phyloP scores from a whole-genome alignment of 2,797 vertebrate species.

The Propithecus deckenii region DNA sequence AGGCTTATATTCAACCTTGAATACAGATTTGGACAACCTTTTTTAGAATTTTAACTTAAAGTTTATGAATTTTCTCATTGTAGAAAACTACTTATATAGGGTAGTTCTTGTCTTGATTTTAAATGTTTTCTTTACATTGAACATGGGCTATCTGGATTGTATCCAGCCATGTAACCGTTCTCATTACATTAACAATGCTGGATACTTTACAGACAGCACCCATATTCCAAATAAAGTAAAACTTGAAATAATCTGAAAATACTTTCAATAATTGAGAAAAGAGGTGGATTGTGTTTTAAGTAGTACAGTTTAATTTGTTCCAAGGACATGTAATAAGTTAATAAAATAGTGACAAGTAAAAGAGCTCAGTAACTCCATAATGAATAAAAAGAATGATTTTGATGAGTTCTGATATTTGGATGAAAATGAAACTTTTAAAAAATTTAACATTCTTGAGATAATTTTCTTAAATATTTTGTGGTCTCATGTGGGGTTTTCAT shows the following conservation, averaged over 20 bases:
- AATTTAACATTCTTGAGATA: background rate
- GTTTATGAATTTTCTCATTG: background rate
- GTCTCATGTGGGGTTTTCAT: background rate
- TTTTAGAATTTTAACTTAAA: background rate
- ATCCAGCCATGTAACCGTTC: too few species aligned
- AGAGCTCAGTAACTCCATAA: background rate
- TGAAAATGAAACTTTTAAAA: conserved; percentile 15
- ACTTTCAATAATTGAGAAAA: background rate
- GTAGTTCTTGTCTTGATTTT: conserved; percentile 8
- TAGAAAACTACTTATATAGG: background rate
- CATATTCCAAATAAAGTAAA: conserved; percentile 16
- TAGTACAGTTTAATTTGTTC: background rate
- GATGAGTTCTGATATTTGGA: background rate
- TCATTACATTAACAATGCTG: too few species aligned
- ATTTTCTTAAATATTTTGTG: background rate
- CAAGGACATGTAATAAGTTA: background rate
- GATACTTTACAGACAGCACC: too few species aligned
- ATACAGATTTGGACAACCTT: background rate
- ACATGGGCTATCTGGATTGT: too few species aligned
- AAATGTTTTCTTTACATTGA: background rate
- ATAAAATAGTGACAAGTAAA: background rate
- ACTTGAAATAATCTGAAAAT: conserved; percentile 43
- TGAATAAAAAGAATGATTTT: conserved; percentile 27
- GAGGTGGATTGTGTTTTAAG: background rate
- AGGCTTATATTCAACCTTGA: background rate